Base-by-base conservation (phyloP, 2,113 vertebrate genomes). In the Boulengerochromis microlepis region DNA sequence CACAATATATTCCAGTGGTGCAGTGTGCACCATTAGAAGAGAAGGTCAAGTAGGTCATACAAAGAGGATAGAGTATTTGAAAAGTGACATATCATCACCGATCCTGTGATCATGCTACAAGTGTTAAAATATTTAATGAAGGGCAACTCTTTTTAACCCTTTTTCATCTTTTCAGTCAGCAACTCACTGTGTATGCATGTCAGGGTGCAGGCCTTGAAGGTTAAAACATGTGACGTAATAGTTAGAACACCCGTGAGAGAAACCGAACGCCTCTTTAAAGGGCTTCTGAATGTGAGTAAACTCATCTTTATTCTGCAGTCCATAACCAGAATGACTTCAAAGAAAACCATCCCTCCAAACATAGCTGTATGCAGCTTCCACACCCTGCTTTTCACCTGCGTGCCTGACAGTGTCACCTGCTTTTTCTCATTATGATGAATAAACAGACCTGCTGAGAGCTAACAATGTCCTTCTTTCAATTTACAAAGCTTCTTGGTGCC, bases 351-450 rank as follows among this genome's bases (percentile, higher is more conserved):
- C 10, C 6, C 84, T 84, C 52, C 33, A n/a, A 91, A 84, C 69
- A 69, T 10, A 86, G 33, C 29, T 3, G 5, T 5, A 16, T 8
- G 13, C 57, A 78, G 26, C 66, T 59, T 74, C 31, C 61, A 54
- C 47, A 52, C 56, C 59, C 57, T 84, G 31, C 31, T 6, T 86
- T 93, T 50, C 38, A 50, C 56, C 66, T 52, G 47, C 7, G 10
- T 22, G 57, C 74, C 18, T 80, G 38, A 82, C 84, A 52, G 86
- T 40, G 54, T 90, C 87, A 87, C 89, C 78, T 76, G 87, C 69
- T 56, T 84, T 92, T 85, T 82, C 84, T 88, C 83, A 90, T 91
- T 90, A 86, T 83, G 85, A 87, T 81, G 78, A 91, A 92, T 88
- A 92, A 93, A 91, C 85, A 90, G 80, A 88, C 76, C 64, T 22